These are phyloP conservation scores for Lagopus leucura DNA, from an alignment of 2,113 vertebrate genomes.

Conservation along the genomic window DNA sequence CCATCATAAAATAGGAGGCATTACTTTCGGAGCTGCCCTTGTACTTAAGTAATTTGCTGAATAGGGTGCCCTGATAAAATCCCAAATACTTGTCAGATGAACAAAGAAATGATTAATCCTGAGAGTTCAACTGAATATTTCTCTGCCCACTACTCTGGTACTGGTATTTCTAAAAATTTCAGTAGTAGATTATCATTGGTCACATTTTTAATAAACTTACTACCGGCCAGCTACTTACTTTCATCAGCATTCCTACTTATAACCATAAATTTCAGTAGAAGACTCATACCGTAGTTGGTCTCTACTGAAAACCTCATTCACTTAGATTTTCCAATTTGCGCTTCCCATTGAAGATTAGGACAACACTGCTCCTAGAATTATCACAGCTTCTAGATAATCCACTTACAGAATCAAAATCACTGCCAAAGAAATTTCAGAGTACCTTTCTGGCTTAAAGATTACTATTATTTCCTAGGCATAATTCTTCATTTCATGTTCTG, in stretches of 20 bases:
- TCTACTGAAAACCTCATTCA: background rate
- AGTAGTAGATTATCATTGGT: background rate
- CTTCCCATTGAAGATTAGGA: background rate
- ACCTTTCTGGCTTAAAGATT: background rate
- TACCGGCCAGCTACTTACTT: background rate
- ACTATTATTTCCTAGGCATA: background rate
- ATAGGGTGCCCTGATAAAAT: background rate
- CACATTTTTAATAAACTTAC: background rate
- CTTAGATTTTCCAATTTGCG: background rate
- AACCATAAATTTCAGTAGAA: background rate
- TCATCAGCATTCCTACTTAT: background rate
- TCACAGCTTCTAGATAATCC: background rate
- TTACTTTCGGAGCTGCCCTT: too few species aligned
- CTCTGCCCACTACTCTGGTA: background rate
- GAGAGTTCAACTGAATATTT: background rate
- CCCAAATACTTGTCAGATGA: background rate
- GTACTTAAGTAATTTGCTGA: background rate
- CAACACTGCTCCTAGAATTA: background rate
- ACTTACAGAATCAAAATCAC: background rate
- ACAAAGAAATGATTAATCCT: background rate
- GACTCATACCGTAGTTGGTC: background rate
- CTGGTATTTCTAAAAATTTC: background rate
- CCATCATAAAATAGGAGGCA: too few species aligned
- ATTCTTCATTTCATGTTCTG: background rate
- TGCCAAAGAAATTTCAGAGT: background rate